Percentiles rank a stretch among this genome's conserved stretches.
phyloP scores from a whole-genome alignment of 2,113 vertebrate species.

The Coreoperca whiteheadi region DNA sequence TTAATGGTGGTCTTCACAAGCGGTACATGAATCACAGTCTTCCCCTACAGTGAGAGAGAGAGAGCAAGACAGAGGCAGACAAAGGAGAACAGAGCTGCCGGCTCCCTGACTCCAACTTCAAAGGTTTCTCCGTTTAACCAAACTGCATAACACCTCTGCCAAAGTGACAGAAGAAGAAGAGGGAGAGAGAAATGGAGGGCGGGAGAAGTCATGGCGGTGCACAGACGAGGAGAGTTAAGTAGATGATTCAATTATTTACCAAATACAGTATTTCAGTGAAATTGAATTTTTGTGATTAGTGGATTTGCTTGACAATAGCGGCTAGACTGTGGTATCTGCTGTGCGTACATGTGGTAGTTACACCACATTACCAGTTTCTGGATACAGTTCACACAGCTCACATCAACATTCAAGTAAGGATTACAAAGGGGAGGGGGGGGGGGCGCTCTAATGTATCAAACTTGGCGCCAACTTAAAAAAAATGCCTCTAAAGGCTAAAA shows the following conservation, averaged over 20 bases:
- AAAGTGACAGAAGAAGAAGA: constrained; percentile 89
- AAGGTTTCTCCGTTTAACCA: constrained; percentile 93
- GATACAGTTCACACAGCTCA: neutral
- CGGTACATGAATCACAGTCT: constrained; percentile 98
- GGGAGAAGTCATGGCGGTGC: constrained; percentile 57
- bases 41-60: constrained; percentile 88
- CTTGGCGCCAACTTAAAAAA: neutral
- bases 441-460: neutral
- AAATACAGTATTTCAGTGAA: neutral
- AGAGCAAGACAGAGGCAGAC: constrained; percentile 89
- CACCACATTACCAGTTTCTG: neutral
- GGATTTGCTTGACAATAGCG: neutral
- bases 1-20: constrained; percentile 95
- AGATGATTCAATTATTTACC: neutral
- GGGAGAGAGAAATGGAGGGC: constrained; percentile 83
- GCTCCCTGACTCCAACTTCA: constrained; percentile 94
- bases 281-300: neutral
- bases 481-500: neutral
- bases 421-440: too few relatives aligned
- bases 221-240: constrained; percentile 52
- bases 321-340: neutral
- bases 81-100: constrained; percentile 92
- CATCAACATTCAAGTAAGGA: neutral
- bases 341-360: neutral
- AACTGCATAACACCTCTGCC: constrained; percentile 86